Percentiles rank a stretch among this genome's conserved stretches.
Evolutionary conservation across 2,888 invertebrate genomes (phyloP).

Genomic region (Hypselothyrea guttata): DNA sequence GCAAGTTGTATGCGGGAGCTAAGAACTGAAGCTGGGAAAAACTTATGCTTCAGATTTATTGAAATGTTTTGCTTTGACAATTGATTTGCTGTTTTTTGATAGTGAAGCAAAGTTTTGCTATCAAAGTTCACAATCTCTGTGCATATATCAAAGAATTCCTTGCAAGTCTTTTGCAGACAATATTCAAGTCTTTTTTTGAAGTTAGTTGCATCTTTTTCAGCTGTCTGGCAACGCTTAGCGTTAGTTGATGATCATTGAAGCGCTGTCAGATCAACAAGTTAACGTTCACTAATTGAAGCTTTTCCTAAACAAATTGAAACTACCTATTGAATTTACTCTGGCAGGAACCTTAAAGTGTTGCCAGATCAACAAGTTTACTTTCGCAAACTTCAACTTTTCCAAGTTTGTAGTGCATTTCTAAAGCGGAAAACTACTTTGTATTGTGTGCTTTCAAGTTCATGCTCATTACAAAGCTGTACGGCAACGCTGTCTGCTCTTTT

Average conservation of each 20-base stretch:
- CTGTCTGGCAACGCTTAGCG: too few species aligned
- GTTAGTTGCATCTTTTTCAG: too few species aligned
- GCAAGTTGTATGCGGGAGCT: not conserved
- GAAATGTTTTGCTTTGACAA: conserved; percentile 1
- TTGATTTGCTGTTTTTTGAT: not conserved
- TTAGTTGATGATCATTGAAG: too few species aligned
- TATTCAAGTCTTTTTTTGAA: not conserved
- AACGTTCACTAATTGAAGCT: too few species aligned
- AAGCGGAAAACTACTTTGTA: too few species aligned
- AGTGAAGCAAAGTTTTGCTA: not conserved
- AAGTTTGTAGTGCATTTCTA: too few species aligned
- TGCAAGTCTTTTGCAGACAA: not conserved
- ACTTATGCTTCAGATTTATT: conserved; percentile 3
- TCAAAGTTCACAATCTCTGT: not conserved
- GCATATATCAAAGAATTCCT: not conserved
- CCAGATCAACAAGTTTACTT: not conserved
- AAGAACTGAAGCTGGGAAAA: not conserved
- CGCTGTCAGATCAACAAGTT: too few species aligned
- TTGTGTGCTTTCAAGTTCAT: not conserved
- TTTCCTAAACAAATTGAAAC: too few species aligned
- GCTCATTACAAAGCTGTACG: conserved; percentile 1
- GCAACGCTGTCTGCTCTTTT: conserved; percentile 11
- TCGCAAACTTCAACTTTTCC: too few species aligned
- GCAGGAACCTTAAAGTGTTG: not conserved
- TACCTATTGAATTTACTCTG: too few species aligned